Conservation (phyloP, 1,140 invertebrate species). For the Leptinotarsa undecemlineata region DNA sequence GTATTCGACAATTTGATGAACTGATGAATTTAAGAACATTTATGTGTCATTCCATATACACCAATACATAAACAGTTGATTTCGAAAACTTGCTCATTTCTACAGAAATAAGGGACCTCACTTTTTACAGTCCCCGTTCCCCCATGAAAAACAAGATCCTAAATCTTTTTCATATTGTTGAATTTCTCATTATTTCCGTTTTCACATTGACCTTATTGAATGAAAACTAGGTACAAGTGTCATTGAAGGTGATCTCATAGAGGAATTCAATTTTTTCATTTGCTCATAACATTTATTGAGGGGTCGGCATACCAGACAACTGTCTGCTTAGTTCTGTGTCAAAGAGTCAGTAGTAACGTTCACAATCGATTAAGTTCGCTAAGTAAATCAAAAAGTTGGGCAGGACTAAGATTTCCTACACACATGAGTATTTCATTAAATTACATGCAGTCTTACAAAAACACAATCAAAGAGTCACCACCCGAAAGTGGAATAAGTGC, state of each 20-base stretch:
- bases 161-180: too few species aligned
- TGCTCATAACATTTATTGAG: slow-evolving; percentile 31
- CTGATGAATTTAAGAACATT: too few species aligned
- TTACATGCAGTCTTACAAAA: slow-evolving; percentile 36
- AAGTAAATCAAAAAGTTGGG: slow-evolving; percentile 22
- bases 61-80: too few species aligned
- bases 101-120: too few species aligned
- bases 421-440: slow-evolving; percentile 36
- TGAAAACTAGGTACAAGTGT: too few species aligned
- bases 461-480: slow-evolving; percentile 28
- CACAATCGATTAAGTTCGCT: slow-evolving; percentile 16
- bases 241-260: neutral
- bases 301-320: slow-evolving; percentile 14
- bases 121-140: too few species aligned
- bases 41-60: too few species aligned
- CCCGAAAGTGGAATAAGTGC: slow-evolving; percentile 30
- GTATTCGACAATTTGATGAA: too few species aligned
- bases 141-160: too few species aligned
- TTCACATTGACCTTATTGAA: too few species aligned
- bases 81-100: too few species aligned
- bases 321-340: neutral
- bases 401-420: slow-evolving; percentile 23
- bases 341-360: slow-evolving; percentile 16
- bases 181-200: too few species aligned
- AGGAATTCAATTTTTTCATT: neutral